Percentiles rank a stretch among this genome's conserved stretches.
Conservation (phyloP, 2,888 invertebrate genomes). For the Dryobota labecula region DNA sequence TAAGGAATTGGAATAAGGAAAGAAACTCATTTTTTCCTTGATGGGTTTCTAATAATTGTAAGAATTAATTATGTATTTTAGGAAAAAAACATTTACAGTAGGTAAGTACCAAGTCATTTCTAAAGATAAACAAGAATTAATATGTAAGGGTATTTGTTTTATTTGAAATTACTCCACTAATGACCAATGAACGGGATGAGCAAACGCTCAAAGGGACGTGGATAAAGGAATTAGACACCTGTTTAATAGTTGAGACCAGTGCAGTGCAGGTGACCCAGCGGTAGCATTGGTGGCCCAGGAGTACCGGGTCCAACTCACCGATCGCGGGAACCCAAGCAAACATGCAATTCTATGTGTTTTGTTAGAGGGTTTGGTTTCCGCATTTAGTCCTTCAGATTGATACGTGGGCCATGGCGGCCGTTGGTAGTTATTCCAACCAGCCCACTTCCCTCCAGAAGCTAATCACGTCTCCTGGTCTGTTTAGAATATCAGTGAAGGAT, state of each 20-base stretch:
- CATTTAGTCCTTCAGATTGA: too few relatives aligned
- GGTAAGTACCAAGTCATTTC: not conserved
- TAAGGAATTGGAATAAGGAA: not conserved
- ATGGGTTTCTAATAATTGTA: not conserved
- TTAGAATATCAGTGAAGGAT: too few relatives aligned
- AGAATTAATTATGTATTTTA: not conserved
- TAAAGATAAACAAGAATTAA: not conserved
- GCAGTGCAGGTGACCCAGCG: too few relatives aligned
- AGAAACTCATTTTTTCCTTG: not conserved
- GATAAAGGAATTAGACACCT: not conserved
- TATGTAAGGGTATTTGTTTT: conserved; percentile 12
- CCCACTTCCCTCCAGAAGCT: too few relatives aligned
- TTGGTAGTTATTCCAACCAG: too few relatives aligned
- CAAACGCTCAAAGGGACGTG: not conserved
- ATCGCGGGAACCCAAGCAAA: too few relatives aligned
- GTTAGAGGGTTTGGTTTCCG: too few relatives aligned
- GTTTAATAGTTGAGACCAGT: not conserved
- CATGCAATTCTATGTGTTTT: too few relatives aligned
- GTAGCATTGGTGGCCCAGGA: too few relatives aligned
- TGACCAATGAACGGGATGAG: not conserved
- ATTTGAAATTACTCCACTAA: not conserved
- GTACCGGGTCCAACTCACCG: too few relatives aligned
- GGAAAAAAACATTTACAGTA: not conserved
- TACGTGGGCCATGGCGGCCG: too few relatives aligned
- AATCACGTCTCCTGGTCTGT: too few relatives aligned